Percentiles rank a stretch among this genome's conserved stretches.
phyloP scores from a whole-genome alignment of 2,797 vertebrate species.

The Hydrocynus forskahlii region DNA sequence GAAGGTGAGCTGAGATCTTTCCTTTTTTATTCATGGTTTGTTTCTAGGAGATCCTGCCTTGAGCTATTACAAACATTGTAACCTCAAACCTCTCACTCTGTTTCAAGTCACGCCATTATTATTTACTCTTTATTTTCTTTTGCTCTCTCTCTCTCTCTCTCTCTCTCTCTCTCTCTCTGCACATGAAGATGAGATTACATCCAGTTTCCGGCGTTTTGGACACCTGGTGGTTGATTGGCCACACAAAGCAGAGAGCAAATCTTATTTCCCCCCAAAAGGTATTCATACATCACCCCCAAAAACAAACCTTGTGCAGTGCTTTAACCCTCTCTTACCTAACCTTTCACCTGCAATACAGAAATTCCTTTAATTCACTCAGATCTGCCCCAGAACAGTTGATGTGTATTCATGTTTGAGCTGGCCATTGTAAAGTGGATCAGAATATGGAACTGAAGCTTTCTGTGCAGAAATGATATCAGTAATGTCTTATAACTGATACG shows the following conservation, averaged over 20 bases:
- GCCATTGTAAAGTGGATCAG: too few species aligned
- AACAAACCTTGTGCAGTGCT: too few species aligned
- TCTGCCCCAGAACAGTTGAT: too few species aligned
- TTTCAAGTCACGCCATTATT: background rate
- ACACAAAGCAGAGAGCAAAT: slow-evolving; percentile 99
- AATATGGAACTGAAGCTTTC: too few species aligned
- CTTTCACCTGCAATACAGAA: too few species aligned
- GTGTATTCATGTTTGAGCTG: too few species aligned
- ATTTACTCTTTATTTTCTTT: background rate
- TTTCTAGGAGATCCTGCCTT: background rate
- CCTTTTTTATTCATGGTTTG: background rate
- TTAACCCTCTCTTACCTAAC: too few species aligned
- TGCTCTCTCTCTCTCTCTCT: background rate
- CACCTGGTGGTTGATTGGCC: slow-evolving; percentile 99
- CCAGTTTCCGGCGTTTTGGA: slow-evolving; percentile 96
- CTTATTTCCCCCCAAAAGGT: slow-evolving; percentile 99
- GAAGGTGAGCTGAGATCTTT: slow-evolving; percentile 81
- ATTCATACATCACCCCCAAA: slow-evolving; percentile 48
- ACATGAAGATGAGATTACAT: slow-evolving; percentile 93
- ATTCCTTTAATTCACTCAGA: too few species aligned
- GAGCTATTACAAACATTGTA: background rate
- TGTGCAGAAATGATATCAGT: too few species aligned
- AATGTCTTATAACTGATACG: too few species aligned
- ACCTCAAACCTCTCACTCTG: background rate
- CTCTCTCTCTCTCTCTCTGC: background rate